Evolutionary conservation across 2,113 vertebrate species (phyloP).

Genomic region (Trematocara nigrifrons): DNA sequence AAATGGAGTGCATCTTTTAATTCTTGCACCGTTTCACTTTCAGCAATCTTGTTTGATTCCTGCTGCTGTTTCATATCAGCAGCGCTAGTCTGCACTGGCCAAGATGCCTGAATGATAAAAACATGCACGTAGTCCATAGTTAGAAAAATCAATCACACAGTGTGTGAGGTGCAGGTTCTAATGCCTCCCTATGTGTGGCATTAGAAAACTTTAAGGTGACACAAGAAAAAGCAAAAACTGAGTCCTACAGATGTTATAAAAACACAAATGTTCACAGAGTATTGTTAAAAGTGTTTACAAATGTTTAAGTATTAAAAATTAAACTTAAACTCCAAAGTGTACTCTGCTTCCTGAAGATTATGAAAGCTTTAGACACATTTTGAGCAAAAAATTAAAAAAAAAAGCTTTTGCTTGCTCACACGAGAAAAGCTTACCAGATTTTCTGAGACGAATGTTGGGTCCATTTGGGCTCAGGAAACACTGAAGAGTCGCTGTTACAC

Average conservation of each 20-base stretch:
- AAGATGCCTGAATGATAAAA: background rate
- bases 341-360: background rate
- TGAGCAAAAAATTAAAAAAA: background rate
- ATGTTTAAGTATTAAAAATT: rapidly evolving
- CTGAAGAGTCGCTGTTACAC: background rate
- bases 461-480: background rate
- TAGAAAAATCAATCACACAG: background rate
- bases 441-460: background rate
- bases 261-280: background rate
- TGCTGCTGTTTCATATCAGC: background rate
- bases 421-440: background rate
- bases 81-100: background rate
- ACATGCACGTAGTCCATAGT: background rate
- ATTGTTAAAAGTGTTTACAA: background rate
- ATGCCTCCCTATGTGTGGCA: background rate
- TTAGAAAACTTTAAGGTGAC: background rate
- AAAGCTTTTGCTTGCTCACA: background rate
- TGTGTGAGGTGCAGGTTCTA: no score
- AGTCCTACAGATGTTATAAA: background rate
- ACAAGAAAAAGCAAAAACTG: background rate
- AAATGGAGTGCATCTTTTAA: background rate
- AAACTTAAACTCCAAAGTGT: background rate
- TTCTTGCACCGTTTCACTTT: background rate
- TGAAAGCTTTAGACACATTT: background rate
- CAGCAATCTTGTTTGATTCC: background rate